Percentiles rank a stretch among this genome's conserved stretches.
These are phyloP conservation scores for Acromyrmex charruanus DNA, from an alignment of 1,140 invertebrate genomes.

Conservation along the genomic window DNA sequence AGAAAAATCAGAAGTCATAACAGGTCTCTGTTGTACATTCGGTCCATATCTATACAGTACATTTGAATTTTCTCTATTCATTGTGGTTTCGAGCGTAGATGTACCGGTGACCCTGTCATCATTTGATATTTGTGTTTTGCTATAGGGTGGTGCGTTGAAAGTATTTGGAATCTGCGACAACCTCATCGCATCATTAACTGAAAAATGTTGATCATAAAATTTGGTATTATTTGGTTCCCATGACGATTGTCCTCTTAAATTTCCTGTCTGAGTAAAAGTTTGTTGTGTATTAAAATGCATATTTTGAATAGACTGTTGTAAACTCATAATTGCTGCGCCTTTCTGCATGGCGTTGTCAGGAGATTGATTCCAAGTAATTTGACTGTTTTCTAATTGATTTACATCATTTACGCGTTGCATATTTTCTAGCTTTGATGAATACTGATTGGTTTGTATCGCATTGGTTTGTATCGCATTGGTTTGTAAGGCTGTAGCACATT, in stretches of 20 bases:
- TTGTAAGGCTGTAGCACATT: not conserved
- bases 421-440: not conserved
- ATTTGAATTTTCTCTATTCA: conserved; percentile 41
- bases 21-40: conserved; percentile 47
- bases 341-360: not conserved
- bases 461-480: not conserved
- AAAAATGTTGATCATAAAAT: conserved; percentile 20
- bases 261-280: not conserved
- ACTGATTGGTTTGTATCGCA: not conserved
- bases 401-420: not conserved
- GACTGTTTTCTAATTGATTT: not conserved
- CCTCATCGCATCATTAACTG: not conserved
- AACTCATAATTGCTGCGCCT: not conserved
- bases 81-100: not conserved
- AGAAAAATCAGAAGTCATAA: conserved; percentile 39
- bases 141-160: not conserved
- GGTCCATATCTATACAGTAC: conserved; percentile 43
- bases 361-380: not conserved
- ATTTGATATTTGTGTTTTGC: conserved; percentile 32
- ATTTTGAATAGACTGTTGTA: conserved; percentile 33
- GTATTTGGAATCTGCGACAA: not conserved
- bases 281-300: conserved; percentile 14
- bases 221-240: not conserved
- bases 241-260: not conserved
- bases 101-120: conserved; percentile 2